Conservation (phyloP, 2,888 invertebrate species). For the Dolichopus griseipennis region DNA sequence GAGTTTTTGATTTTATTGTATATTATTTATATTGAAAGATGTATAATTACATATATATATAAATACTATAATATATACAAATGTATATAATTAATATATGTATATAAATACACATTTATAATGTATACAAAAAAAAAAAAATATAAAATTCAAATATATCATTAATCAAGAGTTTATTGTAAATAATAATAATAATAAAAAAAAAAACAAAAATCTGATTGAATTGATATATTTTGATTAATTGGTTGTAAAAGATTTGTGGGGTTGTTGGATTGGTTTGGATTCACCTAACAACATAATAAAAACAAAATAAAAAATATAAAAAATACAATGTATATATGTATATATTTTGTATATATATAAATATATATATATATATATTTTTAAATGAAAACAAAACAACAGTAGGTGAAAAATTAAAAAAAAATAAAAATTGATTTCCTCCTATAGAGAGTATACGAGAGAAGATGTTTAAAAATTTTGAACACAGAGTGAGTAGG, state of each 20-base stretch:
- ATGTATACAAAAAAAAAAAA: not conserved
- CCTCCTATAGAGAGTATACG: no score
- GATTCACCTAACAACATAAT: not conserved
- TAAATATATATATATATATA: no score
- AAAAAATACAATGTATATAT: no score
- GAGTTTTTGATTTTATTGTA: no score
- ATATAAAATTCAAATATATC: not conserved
- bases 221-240: slow-evolving; percentile 6
- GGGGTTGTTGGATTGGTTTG: slow-evolving; percentile 1
- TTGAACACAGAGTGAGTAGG: no score
- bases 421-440: no score
- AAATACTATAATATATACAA: not conserved
- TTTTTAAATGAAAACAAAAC: no score
- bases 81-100: not conserved
- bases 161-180: not conserved
- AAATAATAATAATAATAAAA: not conserved
- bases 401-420: no score
- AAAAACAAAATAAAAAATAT: not conserved
- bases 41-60: no score
- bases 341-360: no score
- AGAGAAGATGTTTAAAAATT: no score
- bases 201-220: not conserved
- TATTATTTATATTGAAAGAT: not conserved
- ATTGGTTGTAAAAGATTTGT: slow-evolving; percentile 4
- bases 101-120: not conserved